Conservation (phyloP, 2,797 vertebrate species). For the Morelia viridis region DNA sequence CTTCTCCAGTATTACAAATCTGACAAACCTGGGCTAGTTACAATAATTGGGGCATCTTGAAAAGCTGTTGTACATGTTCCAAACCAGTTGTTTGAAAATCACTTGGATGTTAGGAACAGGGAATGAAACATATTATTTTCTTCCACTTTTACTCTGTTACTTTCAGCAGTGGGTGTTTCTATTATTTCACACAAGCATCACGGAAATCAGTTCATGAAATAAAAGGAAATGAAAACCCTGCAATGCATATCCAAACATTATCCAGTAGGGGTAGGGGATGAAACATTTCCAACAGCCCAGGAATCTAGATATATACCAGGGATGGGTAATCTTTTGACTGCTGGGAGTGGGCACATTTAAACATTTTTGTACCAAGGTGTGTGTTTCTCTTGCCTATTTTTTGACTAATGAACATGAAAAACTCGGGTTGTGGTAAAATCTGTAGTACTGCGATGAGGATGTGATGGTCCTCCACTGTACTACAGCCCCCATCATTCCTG, state of each 20-base stretch:
- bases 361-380: neutral
- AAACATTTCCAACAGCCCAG: neutral
- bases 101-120: slow-evolving; percentile 66
- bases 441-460: neutral
- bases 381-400: neutral
- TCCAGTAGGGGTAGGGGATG: neutral
- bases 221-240: slow-evolving; percentile 13
- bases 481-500: neutral
- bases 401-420: neutral
- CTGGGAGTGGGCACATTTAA: neutral
- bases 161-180: slow-evolving; percentile 49
- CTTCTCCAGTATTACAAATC: neutral
- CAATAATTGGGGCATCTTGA: slow-evolving; percentile 64
- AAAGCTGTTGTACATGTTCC: slow-evolving; percentile 63
- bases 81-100: slow-evolving; percentile 67
- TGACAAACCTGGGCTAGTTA: slow-evolving; percentile 53
- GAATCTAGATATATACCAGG: neutral
- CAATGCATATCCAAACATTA: rapidly evolving
- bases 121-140: slow-evolving; percentile 69
- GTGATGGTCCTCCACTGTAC: neutral
- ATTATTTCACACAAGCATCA: slow-evolving; percentile 59
- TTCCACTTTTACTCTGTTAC: slow-evolving; percentile 62
- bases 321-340: neutral
- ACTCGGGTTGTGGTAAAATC: neutral
- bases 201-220: slow-evolving; percentile 49